Base-by-base conservation (phyloP, 1,140 invertebrate genomes). In the Reticulitermes speratus region DNA sequence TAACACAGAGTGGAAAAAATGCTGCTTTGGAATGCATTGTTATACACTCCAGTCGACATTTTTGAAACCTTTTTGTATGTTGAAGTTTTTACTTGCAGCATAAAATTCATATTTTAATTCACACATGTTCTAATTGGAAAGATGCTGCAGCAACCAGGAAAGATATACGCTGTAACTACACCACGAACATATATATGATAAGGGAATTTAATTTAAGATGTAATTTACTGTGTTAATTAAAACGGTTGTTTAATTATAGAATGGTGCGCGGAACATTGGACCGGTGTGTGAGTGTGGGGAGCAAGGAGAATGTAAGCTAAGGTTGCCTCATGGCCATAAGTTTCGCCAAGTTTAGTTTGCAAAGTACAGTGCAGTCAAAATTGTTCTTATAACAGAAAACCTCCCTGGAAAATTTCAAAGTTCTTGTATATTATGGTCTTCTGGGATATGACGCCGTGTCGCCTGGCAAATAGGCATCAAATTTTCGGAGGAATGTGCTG, bases 201-300 rank as follows among this genome's bases (percentile, higher is more conserved):
- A 87, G 87, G 88, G 87, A 89, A 90, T 90, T 90, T 89, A 89
- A 89, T 90, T 90, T 89, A 89, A 88, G 89, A 88, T 89, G 89
- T 90, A 90, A 90, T 90, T 90, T 90, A 90, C 88, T 88, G 88
- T 89, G 89, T 90, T 90, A 90, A 90, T 90, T 90, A 90, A 90
- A 90, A 90, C 90, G 88, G 89, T 89, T 90, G 90, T 90, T 90
- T 90, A 90, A 90, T 90, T 90, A 90, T 89, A 90, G 88, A 87
- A 84, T 87, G 87, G 88, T 86, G 87, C 87, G 89, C 87, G 89
- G 89, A 90, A 89, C 89, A 86, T 88, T 89, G 89, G 87, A 87
- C 88, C 87, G 87, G 44, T 45, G 45, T 48, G 38, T 25, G 44
- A 30, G 45, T 44, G 84, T 9, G 48, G 55, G 45, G 32, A 30